Evolutionary conservation across 2,797 vertebrate genomes (phyloP).

Genomic region (Parauchenoglanis punctatus): DNA sequence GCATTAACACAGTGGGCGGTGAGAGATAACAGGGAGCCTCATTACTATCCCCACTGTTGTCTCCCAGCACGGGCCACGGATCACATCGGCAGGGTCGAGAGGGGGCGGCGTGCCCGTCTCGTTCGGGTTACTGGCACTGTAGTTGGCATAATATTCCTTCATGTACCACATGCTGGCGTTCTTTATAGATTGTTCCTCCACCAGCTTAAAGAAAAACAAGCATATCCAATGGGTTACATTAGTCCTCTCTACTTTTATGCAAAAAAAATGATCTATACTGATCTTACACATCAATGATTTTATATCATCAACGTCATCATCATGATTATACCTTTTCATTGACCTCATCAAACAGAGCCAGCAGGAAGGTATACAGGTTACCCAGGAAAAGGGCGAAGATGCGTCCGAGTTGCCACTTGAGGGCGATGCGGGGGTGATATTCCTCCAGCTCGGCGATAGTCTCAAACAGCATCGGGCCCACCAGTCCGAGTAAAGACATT

Average conservation of each 20-base stretch:
- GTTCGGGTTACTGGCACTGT: constrained; percentile 66
- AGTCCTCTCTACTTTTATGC: neutral
- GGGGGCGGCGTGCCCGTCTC: constrained; percentile 78
- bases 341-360: constrained; percentile 96
- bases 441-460: constrained; percentile 94
- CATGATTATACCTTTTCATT: constrained; percentile 83
- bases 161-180: constrained; percentile 86
- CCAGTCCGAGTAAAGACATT: constrained; percentile 96
- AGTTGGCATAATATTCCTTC: constrained; percentile 83
- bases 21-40: constrained; percentile 32
- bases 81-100: constrained; percentile 84
- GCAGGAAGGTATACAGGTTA: constrained; percentile 94
- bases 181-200: constrained; percentile 82
- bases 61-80: constrained; percentile 97
- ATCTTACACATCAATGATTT: neutral
- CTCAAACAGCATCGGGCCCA: constrained; percentile 96
- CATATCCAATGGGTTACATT: neutral
- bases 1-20: constrained; percentile 5
- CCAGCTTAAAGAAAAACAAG: constrained; percentile 74
- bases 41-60: constrained; percentile 93
- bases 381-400: constrained; percentile 97
- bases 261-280: neutral
- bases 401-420: constrained; percentile 97
- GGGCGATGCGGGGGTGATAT: constrained; percentile 93
- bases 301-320: neutral